A percentile compares a stretch with the other conserved stretches of the same genome.
phyloP scores from a whole-genome alignment of 2,113 vertebrate genomes.

The Phaetusa simplex region DNA sequence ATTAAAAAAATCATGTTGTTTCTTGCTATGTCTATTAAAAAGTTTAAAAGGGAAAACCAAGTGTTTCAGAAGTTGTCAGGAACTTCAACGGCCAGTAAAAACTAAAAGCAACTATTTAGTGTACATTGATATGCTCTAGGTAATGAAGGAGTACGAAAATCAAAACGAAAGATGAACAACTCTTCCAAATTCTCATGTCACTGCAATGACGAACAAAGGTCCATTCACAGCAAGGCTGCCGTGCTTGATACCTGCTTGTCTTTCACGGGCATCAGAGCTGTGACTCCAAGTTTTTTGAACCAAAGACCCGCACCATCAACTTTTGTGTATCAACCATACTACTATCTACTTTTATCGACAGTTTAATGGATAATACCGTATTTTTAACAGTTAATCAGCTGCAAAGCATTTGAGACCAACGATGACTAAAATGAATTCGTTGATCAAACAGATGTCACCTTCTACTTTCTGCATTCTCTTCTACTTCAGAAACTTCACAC shows the following conservation, averaged over 20 bases:
- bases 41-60: neutral
- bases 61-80: neutral
- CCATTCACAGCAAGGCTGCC: neutral
- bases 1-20: neutral
- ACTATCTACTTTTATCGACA: neutral
- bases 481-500: neutral
- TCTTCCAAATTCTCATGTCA: slow-evolving; percentile 1
- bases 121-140: neutral
- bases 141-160: neutral
- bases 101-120: neutral
- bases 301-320: neutral
- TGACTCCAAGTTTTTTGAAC: neutral
- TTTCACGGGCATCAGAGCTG: neutral
- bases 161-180: neutral
- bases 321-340: neutral
- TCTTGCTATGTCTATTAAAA: neutral
- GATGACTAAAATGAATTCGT: neutral
- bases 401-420: neutral
- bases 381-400: neutral
- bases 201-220: neutral
- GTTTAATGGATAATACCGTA: neutral
- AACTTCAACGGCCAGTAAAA: neutral
- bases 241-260: neutral
- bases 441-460: neutral
- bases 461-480: neutral